Conservation (phyloP, 2,888 invertebrate species). For the Caenorhabditis drosophilae region DNA sequence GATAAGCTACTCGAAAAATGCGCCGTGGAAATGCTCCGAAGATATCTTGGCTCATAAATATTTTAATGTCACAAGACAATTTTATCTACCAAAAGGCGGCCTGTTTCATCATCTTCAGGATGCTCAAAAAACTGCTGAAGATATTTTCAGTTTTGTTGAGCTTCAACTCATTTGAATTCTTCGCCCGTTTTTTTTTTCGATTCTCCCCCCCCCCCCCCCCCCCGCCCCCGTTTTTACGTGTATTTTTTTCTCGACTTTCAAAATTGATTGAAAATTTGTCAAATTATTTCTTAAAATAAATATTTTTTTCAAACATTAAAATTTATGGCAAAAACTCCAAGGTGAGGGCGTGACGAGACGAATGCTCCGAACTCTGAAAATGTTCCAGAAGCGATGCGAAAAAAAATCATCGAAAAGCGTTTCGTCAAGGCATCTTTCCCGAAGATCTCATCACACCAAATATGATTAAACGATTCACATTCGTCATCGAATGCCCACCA, state of each 20-base stretch:
- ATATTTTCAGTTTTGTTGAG: slow-evolving; percentile 57
- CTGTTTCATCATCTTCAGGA: slow-evolving; percentile 47
- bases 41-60: slow-evolving; percentile 2
- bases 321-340: too few species aligned
- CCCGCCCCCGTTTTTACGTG: too few species aligned
- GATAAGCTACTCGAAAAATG: neutral
- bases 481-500: slow-evolving; percentile 15
- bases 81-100: slow-evolving; percentile 42
- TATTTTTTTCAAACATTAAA: too few species aligned
- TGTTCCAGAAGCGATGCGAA: neutral
- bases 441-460: slow-evolving; percentile 28
- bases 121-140: slow-evolving; percentile 43
- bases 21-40: neutral
- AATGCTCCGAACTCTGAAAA: too few species aligned
- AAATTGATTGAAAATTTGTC: too few species aligned
- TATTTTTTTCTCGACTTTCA: too few species aligned
- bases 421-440: slow-evolving; percentile 14
- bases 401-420: neutral
- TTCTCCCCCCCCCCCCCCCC: too few species aligned
- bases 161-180: slow-evolving; percentile 21
- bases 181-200: too few species aligned
- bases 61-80: slow-evolving; percentile 1
- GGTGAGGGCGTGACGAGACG: too few species aligned
- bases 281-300: too few species aligned
- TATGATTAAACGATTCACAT: slow-evolving; percentile 22